A percentile compares a stretch with the other conserved stretches of the same genome.
These are phyloP conservation scores for Holotrichia oblita DNA, from an alignment of 1,140 invertebrate species.

Conservation along the genomic window DNA sequence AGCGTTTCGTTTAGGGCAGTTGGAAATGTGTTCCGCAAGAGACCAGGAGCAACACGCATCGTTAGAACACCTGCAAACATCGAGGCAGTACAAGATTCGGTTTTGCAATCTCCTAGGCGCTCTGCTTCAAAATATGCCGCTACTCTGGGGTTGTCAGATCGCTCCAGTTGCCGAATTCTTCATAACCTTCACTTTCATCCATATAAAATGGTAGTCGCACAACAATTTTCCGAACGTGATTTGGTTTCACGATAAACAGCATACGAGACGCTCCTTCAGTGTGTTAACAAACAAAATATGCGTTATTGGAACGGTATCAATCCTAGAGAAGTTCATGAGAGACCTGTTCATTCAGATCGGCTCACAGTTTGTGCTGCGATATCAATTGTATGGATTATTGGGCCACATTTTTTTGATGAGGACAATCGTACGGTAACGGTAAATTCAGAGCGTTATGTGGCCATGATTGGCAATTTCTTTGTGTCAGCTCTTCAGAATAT, in stretches of 20 bases:
- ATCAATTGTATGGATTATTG: too few relatives aligned
- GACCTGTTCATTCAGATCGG: neutral
- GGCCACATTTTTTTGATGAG: too few relatives aligned
- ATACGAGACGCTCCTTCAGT: neutral
- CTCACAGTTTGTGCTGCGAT: neutral
- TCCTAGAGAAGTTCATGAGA: neutral
- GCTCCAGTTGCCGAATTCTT: neutral
- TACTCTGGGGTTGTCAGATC: neutral
- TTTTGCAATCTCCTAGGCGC: too few relatives aligned
- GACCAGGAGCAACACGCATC: neutral
- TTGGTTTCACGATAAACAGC: slow-evolving; percentile 24
- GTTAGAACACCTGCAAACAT: neutral
- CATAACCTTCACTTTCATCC: neutral
- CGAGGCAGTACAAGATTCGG: too few relatives aligned
- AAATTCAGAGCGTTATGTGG: too few relatives aligned
- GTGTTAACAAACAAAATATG: neutral
- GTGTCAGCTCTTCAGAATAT: too few relatives aligned
- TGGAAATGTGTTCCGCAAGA: too few relatives aligned
- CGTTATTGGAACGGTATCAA: neutral
- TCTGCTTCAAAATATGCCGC: too few relatives aligned
- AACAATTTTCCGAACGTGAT: slow-evolving; percentile 8
- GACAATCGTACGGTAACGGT: too few relatives aligned
- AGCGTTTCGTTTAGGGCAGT: too few relatives aligned
- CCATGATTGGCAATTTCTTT: too few relatives aligned
- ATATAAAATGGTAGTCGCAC: slow-evolving; percentile 13